Conservation (phyloP, 1,140 invertebrate genomes). For the Portunus trituberculatus region DNA sequence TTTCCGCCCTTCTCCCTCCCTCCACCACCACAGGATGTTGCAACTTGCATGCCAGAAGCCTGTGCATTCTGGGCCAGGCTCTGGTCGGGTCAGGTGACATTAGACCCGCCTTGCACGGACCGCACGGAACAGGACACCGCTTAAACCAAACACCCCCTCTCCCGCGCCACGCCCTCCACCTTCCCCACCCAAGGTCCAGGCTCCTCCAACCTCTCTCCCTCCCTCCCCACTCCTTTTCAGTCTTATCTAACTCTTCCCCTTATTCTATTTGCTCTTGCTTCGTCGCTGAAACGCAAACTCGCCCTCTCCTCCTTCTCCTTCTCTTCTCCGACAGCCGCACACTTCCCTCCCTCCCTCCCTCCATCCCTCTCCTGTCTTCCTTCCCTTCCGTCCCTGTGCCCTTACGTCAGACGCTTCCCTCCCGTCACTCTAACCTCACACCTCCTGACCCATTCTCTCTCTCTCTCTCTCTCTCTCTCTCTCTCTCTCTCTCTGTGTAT, state of each 20-base stretch:
- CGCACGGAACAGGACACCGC: conserved; percentile 43
- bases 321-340: background rate
- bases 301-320: background rate
- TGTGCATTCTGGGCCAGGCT: conserved; percentile 48
- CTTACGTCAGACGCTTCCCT: background rate
- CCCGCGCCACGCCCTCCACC: background rate
- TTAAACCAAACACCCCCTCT: conserved; percentile 18
- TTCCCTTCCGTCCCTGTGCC: background rate
- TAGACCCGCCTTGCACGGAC: conserved; percentile 51
- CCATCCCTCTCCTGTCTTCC: background rate
- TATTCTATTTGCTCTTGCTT: conserved; percentile 1
- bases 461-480: too few relatives aligned
- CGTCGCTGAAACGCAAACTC: background rate
- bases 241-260: background rate
- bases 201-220: conserved; percentile 16
- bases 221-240: conserved; percentile 1
- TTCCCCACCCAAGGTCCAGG: background rate
- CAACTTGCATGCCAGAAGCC: conserved; percentile 44
- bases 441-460: background rate
- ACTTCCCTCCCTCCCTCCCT: background rate
- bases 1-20: conserved; percentile 8
- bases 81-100: conserved; percentile 45
- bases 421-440: background rate
- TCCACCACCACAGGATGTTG: conserved; percentile 32
- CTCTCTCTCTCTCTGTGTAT: too few relatives aligned